Conservation (phyloP, 2,888 invertebrate species). For the Crematogaster levior region DNA sequence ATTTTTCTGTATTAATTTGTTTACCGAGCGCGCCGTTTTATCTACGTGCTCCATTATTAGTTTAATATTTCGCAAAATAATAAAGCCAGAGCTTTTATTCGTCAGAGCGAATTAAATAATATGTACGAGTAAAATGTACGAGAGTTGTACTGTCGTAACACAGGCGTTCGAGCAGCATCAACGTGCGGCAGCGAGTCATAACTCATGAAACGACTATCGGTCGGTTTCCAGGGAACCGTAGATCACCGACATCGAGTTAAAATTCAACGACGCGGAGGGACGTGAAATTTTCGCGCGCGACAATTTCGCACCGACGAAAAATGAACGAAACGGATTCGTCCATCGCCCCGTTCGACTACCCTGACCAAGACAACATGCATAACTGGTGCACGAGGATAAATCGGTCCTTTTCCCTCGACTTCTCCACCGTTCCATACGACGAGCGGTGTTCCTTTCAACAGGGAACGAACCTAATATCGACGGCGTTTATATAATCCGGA, state of each 20-base stretch:
- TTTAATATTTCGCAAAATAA: constrained; percentile 35
- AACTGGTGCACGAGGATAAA: constrained; percentile 9
- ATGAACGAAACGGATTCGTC: constrained; percentile 42
- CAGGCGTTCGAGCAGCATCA: constrained; percentile 20
- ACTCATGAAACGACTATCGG: constrained; percentile 52
- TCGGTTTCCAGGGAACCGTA: constrained; percentile 48
- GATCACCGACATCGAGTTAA: constrained; percentile 51
- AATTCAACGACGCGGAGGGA: constrained; percentile 49
- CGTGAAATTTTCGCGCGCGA: constrained; percentile 40
- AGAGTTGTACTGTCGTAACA: not conserved
- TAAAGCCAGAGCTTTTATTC: constrained; percentile 8
- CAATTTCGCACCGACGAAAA: constrained; percentile 40
- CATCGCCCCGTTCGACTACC: not conserved
- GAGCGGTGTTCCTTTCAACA: constrained; percentile 25
- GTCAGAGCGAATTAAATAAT: constrained; percentile 36
- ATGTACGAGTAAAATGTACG: constrained; percentile 11
- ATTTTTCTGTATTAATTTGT: constrained; percentile 40
- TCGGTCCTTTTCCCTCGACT: not conserved
- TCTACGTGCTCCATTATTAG: not conserved
- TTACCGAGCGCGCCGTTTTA: not conserved
- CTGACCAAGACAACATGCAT: constrained; percentile 13
- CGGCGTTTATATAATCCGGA: constrained; percentile 45
- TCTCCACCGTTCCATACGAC: not conserved
- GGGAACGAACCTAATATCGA: constrained; percentile 52
- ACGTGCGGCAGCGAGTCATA: constrained; percentile 27